Conservation (phyloP, 1,140 invertebrate genomes). For the Fopius arisanus region DNA sequence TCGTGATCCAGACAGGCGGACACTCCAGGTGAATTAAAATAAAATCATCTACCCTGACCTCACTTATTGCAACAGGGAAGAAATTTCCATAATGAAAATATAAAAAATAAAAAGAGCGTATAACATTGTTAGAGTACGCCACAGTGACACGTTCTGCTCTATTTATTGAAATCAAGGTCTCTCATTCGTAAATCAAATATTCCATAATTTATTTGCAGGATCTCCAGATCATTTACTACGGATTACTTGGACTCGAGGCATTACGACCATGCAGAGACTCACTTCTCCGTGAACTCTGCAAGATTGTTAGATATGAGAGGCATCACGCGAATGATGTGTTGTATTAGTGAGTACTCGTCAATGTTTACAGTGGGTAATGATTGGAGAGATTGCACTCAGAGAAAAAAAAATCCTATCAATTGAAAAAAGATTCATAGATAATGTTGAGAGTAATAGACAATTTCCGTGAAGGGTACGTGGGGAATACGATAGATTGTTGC, state of each 20-base stretch:
- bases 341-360: conserved; percentile 74
- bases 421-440: too few species aligned
- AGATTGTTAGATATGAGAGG: conserved; percentile 76
- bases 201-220: conserved; percentile 67
- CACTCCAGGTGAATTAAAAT: conserved; percentile 63
- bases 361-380: background rate
- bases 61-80: conserved; percentile 18
- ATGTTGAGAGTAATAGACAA: too few species aligned
- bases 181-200: too few species aligned
- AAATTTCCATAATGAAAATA: conserved; percentile 17
- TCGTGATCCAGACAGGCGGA: conserved; percentile 70
- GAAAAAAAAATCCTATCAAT: too few species aligned
- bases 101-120: background rate
- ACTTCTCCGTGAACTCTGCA: conserved; percentile 74
- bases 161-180: too few species aligned
- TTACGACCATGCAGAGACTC: conserved; percentile 76
- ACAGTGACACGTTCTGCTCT: too few species aligned
- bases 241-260: conserved; percentile 77
- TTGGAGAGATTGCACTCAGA: background rate
- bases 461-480: too few species aligned
- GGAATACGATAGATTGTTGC: too few species aligned
- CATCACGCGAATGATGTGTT: conserved; percentile 82
- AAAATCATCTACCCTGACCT: background rate
- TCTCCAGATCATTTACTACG: conserved; percentile 79
- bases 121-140: too few species aligned